Evolutionary conservation across 35 echinoderm and acorn worm species (phyloP).

Genomic region (Amphiura filiformis): DNA sequence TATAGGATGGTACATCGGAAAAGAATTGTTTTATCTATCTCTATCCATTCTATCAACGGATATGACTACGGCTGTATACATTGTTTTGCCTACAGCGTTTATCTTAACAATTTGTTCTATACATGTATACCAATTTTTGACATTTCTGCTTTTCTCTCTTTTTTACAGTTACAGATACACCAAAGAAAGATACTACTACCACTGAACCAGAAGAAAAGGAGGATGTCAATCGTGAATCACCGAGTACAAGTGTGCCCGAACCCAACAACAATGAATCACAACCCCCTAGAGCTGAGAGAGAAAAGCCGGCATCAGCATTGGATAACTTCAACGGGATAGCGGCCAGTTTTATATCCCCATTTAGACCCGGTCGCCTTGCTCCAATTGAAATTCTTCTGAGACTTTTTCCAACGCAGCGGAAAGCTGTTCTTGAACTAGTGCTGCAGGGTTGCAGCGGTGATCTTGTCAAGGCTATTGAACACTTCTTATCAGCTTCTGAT

Average conservation of each 20-base stretch:
- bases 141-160: conserved; percentile 2
- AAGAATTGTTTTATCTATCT: not conserved
- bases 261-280: conserved; percentile 38
- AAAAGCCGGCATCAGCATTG: conserved; percentile 25
- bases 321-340: conserved; percentile 80
- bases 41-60: not conserved
- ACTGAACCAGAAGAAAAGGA: conserved; percentile 37
- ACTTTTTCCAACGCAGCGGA: conserved; percentile 84
- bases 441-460: conserved; percentile 96
- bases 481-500: conserved; percentile 87
- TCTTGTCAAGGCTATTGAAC: conserved; percentile 95
- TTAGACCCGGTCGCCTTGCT: conserved; percentile 81
- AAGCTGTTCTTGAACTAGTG: conserved; percentile 86
- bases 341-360: conserved; percentile 85
- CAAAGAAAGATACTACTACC: conserved; percentile 16
- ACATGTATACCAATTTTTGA: not conserved
- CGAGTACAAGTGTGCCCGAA: conserved; percentile 63
- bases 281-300: conserved; percentile 23
- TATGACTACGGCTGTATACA: not conserved
- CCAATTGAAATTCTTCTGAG: conserved; percentile 89
- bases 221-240: conserved; percentile 72
- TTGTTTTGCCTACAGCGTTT: not conserved
- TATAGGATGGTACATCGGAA: not conserved
- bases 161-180: conserved; percentile 75
- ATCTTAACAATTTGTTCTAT: not conserved